Evolutionary conservation across 2,113 vertebrate species (phyloP), one percentile per base, ranked within the genome.

Genomic region (Hippocampus mohnikei): DNA sequence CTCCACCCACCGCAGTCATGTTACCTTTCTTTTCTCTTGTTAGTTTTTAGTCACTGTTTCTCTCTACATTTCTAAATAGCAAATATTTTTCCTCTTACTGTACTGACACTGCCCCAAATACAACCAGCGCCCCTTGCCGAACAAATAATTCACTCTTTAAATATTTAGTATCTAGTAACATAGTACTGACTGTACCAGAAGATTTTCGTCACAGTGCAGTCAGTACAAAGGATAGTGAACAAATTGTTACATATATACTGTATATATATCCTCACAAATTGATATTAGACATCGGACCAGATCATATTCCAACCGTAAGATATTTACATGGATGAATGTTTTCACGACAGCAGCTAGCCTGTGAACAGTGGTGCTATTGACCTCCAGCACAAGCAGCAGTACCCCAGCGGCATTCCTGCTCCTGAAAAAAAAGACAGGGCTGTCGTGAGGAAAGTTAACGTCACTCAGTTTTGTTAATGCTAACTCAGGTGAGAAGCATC

Each of bases 341-440:
- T 71, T 62, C 23, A 60, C 42, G 37, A 68, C 42, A 81, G 66
- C 13, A 55, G 42, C 67, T 71, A 68, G 64, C 41, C 11, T 52
- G 59, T 41, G 68, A 83, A 79, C 81, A 81, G 73, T 71, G 65
- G 66, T 61, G 25, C 67, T 67, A 72, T 81, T 86, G 78, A 83
- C 81, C 63, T 77, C 69, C 25, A 71, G 75, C 63, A 44, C 10
- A 10, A 66, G 50, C 60, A 61, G 66, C 29, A 68, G 66, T 71
- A 56, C 21, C 41, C 37, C n/a, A 63, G 55, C 82, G 64, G 63
- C 65, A 66, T 64, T 69, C 55, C 75, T 70, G 59, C 37, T 23
- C 10, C 48, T 69, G 41, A 46, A 75, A 60, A 68, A 46, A 44
- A 50, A 56, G 77, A 77, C 60, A 44, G 48, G 53, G 48, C 41